Evolutionary conservation across 2,113 vertebrate species (phyloP), one percentile per base, ranked within the genome.

Genomic region (Donacobius atricapilla): DNA sequence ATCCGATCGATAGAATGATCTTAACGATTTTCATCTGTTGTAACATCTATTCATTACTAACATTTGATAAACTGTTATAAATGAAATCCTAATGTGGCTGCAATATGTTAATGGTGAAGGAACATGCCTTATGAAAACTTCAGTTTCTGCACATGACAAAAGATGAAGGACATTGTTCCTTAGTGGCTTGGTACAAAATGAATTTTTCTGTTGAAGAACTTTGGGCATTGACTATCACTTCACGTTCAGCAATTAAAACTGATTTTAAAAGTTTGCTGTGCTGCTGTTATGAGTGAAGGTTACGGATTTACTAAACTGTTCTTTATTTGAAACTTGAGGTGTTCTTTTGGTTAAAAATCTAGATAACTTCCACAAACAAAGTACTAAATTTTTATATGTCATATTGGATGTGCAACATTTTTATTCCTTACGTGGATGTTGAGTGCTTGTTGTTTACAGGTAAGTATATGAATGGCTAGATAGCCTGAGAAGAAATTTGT

Each of bases 201-300:
- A 90, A 76, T 24, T 66, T 83, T 83, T 16, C 51, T 45, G 12
- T 64, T 93, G 72, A 88, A 90, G n/a, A 86, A 42, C 68, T 89
- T 68, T 15, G 72, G 42, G 54, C 73, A 70, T 69, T 90, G 58
- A 83, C 75, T 83, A 35, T 88, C 90, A 80, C 71, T 94, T 80
- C 58, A 60, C 1, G 2, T 86, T 94, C 58, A 91, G 33, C 76
- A 81, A 25, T 92, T 90, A 93, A 94, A 95, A 89, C 42, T 77
- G 83, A 68, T 91, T 97, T 95, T 91, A 95, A 93, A 84, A 93
- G 95, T 93, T 96, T 97, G 96, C 90, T 96, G 87, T 97, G 87
- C 92, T 94, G n/a, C 79, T 83, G 40, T 86, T 88, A 47, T 3
- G 27, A 60, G n/a, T 65, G 72, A 87, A 91, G 73, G 33, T 87